Conservation (phyloP, 2,797 vertebrate species). For the Spinibarbus caldwelli region DNA sequence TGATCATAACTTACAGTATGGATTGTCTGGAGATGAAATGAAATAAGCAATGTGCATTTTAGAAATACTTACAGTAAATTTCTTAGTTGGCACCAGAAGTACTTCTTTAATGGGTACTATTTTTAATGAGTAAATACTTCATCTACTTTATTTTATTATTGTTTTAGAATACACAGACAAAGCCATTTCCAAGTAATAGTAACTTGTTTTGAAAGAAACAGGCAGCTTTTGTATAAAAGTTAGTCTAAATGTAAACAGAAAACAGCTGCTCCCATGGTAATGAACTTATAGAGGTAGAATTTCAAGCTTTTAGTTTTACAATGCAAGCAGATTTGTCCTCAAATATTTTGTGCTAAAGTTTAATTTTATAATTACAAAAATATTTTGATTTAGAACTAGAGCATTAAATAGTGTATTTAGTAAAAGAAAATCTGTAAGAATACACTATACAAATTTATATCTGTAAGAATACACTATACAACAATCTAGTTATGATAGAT, state of each 20-base stretch:
- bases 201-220: neutral
- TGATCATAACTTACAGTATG: neutral
- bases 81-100: neutral
- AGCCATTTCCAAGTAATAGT: neutral
- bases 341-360: neutral
- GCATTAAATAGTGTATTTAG: no score
- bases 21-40: neutral
- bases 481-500: no score
- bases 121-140: neutral
- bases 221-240: neutral
- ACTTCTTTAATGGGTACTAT: neutral
- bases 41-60: neutral
- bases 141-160: neutral
- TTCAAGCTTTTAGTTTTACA: neutral
- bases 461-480: no score
- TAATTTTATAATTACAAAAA: no score
- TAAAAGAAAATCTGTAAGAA: no score
- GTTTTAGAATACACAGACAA: neutral
- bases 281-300: neutral
- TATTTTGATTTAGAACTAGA: no score
- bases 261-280: neutral
- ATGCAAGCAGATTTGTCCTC: neutral
- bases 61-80: no score
- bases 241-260: neutral
- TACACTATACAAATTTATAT: no score